Evolutionary conservation across 2,113 vertebrate species (phyloP), one percentile per base, ranked within the genome.

Genomic region (Ochotona princeps): DNA sequence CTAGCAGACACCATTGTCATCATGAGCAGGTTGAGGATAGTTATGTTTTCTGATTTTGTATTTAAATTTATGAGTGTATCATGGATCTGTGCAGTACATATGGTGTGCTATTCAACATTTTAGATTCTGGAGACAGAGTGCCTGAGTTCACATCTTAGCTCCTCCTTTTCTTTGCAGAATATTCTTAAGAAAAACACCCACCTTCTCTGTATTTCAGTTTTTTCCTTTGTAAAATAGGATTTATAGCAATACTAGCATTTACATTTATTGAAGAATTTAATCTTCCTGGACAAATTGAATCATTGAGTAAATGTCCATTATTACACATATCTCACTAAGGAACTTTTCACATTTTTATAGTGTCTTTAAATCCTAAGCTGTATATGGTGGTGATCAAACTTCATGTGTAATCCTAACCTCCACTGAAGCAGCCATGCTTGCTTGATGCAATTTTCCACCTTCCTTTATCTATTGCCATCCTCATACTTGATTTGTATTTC

Each of bases 401-500:
- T 4, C 26, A 30, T 0, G 2, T 51, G 20, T 32, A 73, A 85
- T 17, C 5, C 13, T 12, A 70, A 25, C 5, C 4, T 51, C 47
- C n/a, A 23, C 14, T 60, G 69, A 78, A 44, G 17, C 26, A 54
- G 26, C 38, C 65, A 25, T 35, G 7, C 47, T 51, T 67, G 15
- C 0, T 47, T 80, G 18, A 92, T 84, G 2, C 4, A 38, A 3
- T 69, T 76, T 86, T 47, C 32, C 44, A 86, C 32, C 1, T 75
- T 61, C 11, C 51, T 78, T 83, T 83, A 8, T 1, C 65, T 28
- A 63, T 74, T 87, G 2, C 49, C 12, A 12, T 5, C 12, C 2
- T 87, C 65, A 7, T 83, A 57, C 47, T 60, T 91, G 49, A 67
- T 74, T 94, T 75, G 30, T 15, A 78, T 87, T 83, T 26, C 35